Evolutionary conservation across 2,888 invertebrate genomes (phyloP), one percentile per base, ranked within the genome.

Genomic region (Mycalesis mineus): DNA sequence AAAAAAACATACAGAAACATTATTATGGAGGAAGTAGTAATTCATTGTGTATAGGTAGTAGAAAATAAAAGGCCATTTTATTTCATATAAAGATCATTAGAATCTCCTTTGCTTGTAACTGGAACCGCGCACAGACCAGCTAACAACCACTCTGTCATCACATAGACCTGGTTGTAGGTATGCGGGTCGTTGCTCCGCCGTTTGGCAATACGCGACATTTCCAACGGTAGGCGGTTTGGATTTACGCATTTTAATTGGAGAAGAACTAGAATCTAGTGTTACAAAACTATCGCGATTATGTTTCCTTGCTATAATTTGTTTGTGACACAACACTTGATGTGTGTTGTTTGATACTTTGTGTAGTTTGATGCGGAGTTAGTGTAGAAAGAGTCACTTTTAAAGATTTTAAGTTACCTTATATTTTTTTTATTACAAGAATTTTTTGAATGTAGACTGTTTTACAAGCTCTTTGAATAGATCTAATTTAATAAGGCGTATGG

Each of bases 201-300:
- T 84, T 87, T 86, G 85, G 85, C 78, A 86, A 87, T 82, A 80
- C 76, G 77, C 78, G 76, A 80, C 82, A 80, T 80, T 83, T 82
- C 58, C 58, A 68, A 69, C 66, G 64, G 65, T 65, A 65, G 65
- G 65, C 65, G 62, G 68, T 68, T 74, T 69, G 73, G 72, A 72
- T 76, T 71, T 70, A 72, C 71, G 70, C 70, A 71, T 69, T 78
- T 75, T 81, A 83, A 84, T 82, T 80, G 78, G 75, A 72, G 84
- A 83, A 82, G 84, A 82, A 77, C 75, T 80, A 74, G 75, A 77
- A 80, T 79, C 75, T 75, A 75, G 77, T 65, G 64, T 71, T 66
- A 66, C 69, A 66, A 67, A 69, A 69, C 65, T 57, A 60, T 63
- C 47, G 47, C 56, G 49, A 62, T 65, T 60, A 63, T 58, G 44